Base-by-base conservation (phyloP, 2,888 invertebrate genomes). In the Sinopyrophorus schimmeli region DNA sequence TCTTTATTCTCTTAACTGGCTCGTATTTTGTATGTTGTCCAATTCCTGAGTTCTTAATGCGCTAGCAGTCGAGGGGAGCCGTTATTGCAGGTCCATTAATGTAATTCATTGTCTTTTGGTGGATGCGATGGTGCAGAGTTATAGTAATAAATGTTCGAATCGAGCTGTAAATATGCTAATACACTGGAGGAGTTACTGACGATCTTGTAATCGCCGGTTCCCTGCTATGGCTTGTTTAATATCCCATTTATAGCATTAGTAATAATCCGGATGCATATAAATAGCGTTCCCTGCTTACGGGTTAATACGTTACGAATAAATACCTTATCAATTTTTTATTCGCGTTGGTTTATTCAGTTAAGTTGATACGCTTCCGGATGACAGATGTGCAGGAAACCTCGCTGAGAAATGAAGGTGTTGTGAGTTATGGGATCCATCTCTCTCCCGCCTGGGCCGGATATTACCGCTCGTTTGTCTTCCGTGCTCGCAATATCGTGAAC, bases 1-100 rank as follows among this genome's bases (percentile, higher is more conserved):
- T 71, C 70, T 72, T 71, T 71, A 72, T 70, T 69, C 70, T 68
- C 70, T 69, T 70, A 70, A 70, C 68, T 68, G 69, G 69, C 70
- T 69, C 71, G 70, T 71, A 72, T 71, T 69, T 72, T 64, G 68
- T 67, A 59, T 63, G 67, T 66, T 66, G 69, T 70, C 70, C 69
- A 70, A 68, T 71, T 71, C 70, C 61, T 64, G 68, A 67, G 68
- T 67, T 66, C 62, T 69, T 72, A 71, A 72, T 71, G 70, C 62
- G 63, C 62, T 64, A 62, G 68, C 63, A 67, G 67, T 65, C 68
- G 67, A 63, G 66, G 66, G 68, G 69, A 63, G 67, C 67, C 66
- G 69, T 68, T 70, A 52, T 52, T 62, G 67, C 65, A 55, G 60
- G 58, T 60, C 70, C 71, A 71, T 73, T 72, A 73, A 72, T 62